phyloP scores from a whole-genome alignment of 2,888 invertebrate species.

The Lasioglossum morio region DNA sequence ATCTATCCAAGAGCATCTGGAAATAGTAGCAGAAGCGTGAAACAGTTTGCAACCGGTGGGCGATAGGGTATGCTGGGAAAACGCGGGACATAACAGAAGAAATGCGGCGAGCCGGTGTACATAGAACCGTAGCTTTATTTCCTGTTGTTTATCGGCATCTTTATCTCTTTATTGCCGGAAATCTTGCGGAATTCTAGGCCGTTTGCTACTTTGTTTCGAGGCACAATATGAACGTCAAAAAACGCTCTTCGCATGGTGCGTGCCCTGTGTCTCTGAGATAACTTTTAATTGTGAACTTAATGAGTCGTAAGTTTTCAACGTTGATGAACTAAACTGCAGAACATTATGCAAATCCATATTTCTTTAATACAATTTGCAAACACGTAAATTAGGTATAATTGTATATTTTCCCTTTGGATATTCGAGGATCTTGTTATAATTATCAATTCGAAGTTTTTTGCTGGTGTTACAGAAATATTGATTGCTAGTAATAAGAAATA shows the following conservation, averaged over 20 bases:
- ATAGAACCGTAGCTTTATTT: constrained; percentile 12
- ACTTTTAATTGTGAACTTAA: neutral
- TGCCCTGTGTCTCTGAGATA: neutral
- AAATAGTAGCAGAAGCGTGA: constrained; percentile 47
- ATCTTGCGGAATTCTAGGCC: neutral
- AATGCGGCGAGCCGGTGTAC: neutral
- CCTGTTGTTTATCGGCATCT: constrained; percentile 31
- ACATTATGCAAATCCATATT: neutral
- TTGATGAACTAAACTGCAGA: neutral
- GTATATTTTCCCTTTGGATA: neutral
- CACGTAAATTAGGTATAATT: neutral
- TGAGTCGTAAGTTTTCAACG: neutral
- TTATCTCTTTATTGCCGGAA: constrained; percentile 7
- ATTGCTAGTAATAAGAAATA: neutral
- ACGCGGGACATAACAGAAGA: constrained; percentile 32
- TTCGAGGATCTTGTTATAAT: neutral
- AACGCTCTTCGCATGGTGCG: neutral
- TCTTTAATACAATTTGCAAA: neutral
- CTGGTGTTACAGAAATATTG: neutral
- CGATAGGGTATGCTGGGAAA: constrained; percentile 27
- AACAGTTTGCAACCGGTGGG: constrained; percentile 47
- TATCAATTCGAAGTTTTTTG: neutral
- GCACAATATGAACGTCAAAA: neutral
- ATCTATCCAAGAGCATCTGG: constrained; percentile 40
- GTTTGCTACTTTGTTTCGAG: neutral